Base-by-base conservation (phyloP, 2,888 invertebrate species). In the Andrena camellia region DNA sequence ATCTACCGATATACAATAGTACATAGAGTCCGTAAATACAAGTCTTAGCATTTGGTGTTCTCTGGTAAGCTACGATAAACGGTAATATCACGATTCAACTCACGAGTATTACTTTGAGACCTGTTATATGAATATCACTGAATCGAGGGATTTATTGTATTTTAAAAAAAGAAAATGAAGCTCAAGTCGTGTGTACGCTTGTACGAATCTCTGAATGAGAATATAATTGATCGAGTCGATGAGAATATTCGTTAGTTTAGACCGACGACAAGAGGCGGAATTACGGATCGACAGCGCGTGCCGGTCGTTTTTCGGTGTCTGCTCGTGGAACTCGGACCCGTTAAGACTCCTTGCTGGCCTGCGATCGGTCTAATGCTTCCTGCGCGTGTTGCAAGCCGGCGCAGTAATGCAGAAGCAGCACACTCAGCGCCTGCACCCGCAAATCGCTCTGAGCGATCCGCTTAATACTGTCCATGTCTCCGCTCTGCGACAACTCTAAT, bases 341-440 rank as follows among this genome's bases (percentile, higher is more conserved):
- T 85, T 89, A 79, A 62, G 78, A 79, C 26, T 87, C 86, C 59
- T 76, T 84, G 33, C 48, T 81, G 26, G n/a, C 7, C 66, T 78
- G 71, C 17, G 87, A 87, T 81, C 90, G 90, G 62, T 93, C 91
- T 76, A 90, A 67, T 35, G 87, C 88, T 81, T 94, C 96, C 94
- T 97, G 96, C 93, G 97, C 96, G 89, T 97, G 96, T 92, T 99
- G 99, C 79, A 99, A 96, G 2, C 98, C 99, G 3, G 99, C 97
- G 94, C 99, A 99, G 94, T 98, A 98, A 94, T 99, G 98, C 86
- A 99, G 95, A 97, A 99, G 97, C 86, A 99, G 96, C 71, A 99
- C 97, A 68, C 98, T 98, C 83, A 99, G 95, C 0, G 98, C 98
- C 94, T 98, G 98, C 7, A 98, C 97, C 90, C 98, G 97, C 86